These are phyloP conservation scores for Nannoperca australis DNA, from an alignment of 2,797 vertebrate genomes.

Conservation along the genomic window DNA sequence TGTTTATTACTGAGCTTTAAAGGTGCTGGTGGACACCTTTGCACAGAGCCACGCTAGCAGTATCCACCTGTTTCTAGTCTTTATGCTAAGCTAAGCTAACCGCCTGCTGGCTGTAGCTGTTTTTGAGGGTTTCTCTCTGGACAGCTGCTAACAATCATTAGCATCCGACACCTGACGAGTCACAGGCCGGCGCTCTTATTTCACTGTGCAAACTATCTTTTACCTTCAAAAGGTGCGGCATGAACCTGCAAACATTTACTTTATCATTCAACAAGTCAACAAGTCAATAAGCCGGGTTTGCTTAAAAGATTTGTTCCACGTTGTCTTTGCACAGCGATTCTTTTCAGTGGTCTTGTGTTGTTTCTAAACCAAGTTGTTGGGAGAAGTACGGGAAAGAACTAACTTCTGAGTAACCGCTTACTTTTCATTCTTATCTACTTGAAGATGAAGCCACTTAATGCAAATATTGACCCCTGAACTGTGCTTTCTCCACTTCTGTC, in stretches of 20 bases:
- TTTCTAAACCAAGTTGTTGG: not conserved
- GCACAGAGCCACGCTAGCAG: no score
- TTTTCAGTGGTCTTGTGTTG: not conserved
- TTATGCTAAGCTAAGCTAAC: not conserved
- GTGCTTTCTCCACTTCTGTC: constrained; percentile 5
- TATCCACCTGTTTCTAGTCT: not conserved
- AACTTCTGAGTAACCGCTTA: not conserved
- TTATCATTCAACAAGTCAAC: constrained; percentile 2
- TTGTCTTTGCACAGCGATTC: not conserved
- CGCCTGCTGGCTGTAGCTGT: not conserved
- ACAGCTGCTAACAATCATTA: not conserved
- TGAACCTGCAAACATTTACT: constrained; percentile 32
- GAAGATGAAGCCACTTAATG: not conserved
- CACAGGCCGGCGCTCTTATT: constrained; percentile 26
- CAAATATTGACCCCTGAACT: constrained; percentile 30
- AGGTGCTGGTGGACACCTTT: no score
- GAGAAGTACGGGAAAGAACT: not conserved
- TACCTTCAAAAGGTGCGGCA: not conserved
- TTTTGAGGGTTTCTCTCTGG: not conserved
- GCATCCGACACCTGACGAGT: not conserved
- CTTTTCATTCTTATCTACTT: not conserved
- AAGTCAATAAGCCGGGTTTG: constrained; percentile 46
- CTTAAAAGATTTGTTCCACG: constrained; percentile 21
- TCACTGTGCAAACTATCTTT: constrained; percentile 47
- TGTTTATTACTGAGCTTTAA: no score